These are phyloP conservation scores for Limnothrissa miodon DNA, from an alignment of 2,113 vertebrate genomes.

Conservation along the genomic window DNA sequence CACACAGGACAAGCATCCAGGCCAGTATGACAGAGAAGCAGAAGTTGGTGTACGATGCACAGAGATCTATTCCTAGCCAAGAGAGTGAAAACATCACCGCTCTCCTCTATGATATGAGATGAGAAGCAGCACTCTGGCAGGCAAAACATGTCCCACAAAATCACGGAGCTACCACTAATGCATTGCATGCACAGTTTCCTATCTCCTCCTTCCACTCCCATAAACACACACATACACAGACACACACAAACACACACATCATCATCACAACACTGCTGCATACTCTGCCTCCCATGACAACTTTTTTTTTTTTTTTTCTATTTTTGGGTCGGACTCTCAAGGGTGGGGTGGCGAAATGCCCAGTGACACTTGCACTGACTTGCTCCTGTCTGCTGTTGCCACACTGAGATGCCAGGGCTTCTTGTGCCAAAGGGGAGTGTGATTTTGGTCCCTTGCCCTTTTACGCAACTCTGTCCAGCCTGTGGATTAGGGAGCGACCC, in stretches of 20 bases:
- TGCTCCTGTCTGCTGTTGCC: not conserved
- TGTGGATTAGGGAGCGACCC: not conserved
- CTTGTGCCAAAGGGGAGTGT: not conserved
- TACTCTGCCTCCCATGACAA: not conserved
- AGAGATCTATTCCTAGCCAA: not conserved
- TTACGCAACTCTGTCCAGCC: constrained; percentile 28
- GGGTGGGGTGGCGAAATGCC: not conserved
- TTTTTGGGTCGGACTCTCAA: not conserved
- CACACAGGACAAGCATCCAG: too few relatives aligned
- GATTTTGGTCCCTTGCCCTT: constrained; percentile 31
- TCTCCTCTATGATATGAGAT: not conserved
- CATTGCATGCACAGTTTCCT: not conserved
- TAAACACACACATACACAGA: not conserved
- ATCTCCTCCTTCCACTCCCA: not conserved
- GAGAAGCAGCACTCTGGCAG: not conserved
- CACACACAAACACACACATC: not conserved
- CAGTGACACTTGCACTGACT: not conserved
- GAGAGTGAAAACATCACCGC: not conserved
- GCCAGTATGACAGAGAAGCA: not conserved
- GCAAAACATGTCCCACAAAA: not conserved
- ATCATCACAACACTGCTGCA: not conserved
- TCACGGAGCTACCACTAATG: not conserved
- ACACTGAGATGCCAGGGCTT: not conserved
- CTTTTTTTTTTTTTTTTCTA: not conserved
- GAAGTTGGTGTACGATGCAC: not conserved